A percentile compares a stretch with the other conserved stretches of the same genome.
phyloP scores from a whole-genome alignment of 2,888 invertebrate species.

The Aphidoletes aphidimyza region DNA sequence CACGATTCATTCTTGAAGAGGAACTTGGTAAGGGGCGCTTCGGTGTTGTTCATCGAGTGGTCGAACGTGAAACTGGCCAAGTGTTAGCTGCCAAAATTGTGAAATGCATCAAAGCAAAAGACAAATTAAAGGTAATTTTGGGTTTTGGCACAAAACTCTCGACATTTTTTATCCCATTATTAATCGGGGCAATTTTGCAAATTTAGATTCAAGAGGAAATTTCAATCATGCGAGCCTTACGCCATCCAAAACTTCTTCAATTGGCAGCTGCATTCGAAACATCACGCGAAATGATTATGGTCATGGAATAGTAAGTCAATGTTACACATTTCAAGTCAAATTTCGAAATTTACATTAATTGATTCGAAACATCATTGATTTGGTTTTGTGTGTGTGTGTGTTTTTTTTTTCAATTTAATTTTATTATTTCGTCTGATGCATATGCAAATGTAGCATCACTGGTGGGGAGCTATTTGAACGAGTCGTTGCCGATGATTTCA shows the following conservation, averaged over 20 bases:
- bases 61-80: constrained; percentile 73
- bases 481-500: constrained; percentile 91
- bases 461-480: constrained; percentile 95
- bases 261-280: constrained; percentile 84
- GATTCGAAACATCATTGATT: too few species aligned
- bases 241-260: constrained; percentile 86
- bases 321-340: constrained; percentile 27
- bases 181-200: too few species aligned
- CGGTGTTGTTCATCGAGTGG: constrained; percentile 76
- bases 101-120: constrained; percentile 77
- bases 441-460: constrained; percentile 78
- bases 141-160: background rate
- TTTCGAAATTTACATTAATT: too few species aligned
- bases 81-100: constrained; percentile 86
- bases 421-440: too few species aligned
- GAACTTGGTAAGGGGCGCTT: constrained; percentile 82
- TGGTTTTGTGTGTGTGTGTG: too few species aligned
- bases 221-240: constrained; percentile 84
- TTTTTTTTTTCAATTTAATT: constrained; percentile 59
- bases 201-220: constrained; percentile 76
- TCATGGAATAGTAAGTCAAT: constrained; percentile 88
- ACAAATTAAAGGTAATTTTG: constrained; percentile 76
- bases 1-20: constrained; percentile 75
- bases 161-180: too few species aligned
- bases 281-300: constrained; percentile 81